Base-by-base conservation (phyloP, 2,888 invertebrate species). In the Cheilosia vulpina region DNA sequence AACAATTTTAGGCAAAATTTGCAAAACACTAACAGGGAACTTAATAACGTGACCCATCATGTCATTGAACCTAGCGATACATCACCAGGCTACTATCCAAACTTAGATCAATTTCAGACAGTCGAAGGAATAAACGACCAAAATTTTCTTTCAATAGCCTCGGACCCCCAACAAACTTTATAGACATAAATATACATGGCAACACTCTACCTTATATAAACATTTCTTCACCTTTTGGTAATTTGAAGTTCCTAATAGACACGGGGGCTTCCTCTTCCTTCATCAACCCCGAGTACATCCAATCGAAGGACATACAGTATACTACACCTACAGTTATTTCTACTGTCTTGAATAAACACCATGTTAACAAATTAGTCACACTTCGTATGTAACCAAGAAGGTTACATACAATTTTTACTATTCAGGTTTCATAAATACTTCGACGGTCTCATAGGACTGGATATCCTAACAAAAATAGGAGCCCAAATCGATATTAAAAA, bases 261-360 rank as follows among this genome's bases (percentile, higher is more conserved):
- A 83, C 82, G 17, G 77, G 75, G 1, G 69, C 69, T 24, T 75
- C 69, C 24, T 45, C 52, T n/a, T 79, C 79, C 3, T 79, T 72
- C 53, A 57, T 79, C n/a, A 71, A 63, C 41, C 71, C 71, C 9
- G 43, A 80, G 58, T 58, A 57, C 15, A 52, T 47, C 1, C 52
- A 53, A 34, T n/a, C 43, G 43, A 6, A 58, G 1, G 47, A 58
- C 31, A 58, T 45, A 7, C 43, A 71, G 45, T 13, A 69, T 7
- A 53, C 53, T 9, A 57, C 57, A 45, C 38, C 21, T 41, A 21
- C 7, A 17, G 17, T n/a, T n/a, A n/a, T n/a, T n/a, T n/a, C n/a
- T n/a, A n/a, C n/a, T n/a, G n/a, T n/a, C n/a, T n/a, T n/a, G 13
- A 21, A 41, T 41, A 58, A 58, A 21, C 58, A 41, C 13, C 19